Evolutionary conservation across 1,140 invertebrate species (phyloP), one percentile per base, ranked within the genome.

Genomic region (Drosophila tristis): DNA sequence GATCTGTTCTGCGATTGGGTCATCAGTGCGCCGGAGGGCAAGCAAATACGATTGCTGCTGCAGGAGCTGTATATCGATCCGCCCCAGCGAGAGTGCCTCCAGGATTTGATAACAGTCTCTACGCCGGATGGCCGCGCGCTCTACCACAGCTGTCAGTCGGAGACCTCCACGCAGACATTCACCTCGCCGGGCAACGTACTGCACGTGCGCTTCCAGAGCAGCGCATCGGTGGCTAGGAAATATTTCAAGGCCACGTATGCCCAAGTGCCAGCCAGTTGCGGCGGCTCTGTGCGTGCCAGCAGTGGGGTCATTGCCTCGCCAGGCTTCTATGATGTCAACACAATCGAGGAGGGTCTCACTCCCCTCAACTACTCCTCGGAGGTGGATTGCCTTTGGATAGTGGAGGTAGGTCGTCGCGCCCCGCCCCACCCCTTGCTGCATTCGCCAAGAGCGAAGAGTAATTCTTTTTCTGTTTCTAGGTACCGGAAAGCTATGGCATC

Each of bases 301-400:
- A 87, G 71, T n/a, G 97, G 97, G 0, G 93, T 94, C 0, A 95
- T 98, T 74, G 93, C 94, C 23, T 97, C 96, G 4, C 97, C 97
- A 9, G 95, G 96, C 78, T 98, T 97, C 92, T 96, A 97, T 15
- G 92, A 95, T 35, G 20, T 15, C 47, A 29, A 4, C 11, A 13
- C 35, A 4, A 39, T 39, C 4, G 35, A 20, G 42, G 58, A 35
- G 7, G 51, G 43, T 39, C 64, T 25, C 25, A 26, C 29, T 15
- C 29, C 56, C 0, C 26, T 39, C 61, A 84, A 94, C 5, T 97
- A 96, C 84, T 79, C 92, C 31, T 91, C 93, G n/a, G 94, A 94
- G 73, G 92, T 95, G 0, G 95, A 96, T 80, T 98, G 97, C 90
- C 93, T 94, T 53, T 98, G 97, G 95, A 95, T 93, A 67, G 96